A percentile compares a stretch with the other conserved stretches of the same genome.
These are phyloP conservation scores for Arnoldichthys spilopterus DNA, from an alignment of 2,797 vertebrate genomes.

Conservation along the genomic window DNA sequence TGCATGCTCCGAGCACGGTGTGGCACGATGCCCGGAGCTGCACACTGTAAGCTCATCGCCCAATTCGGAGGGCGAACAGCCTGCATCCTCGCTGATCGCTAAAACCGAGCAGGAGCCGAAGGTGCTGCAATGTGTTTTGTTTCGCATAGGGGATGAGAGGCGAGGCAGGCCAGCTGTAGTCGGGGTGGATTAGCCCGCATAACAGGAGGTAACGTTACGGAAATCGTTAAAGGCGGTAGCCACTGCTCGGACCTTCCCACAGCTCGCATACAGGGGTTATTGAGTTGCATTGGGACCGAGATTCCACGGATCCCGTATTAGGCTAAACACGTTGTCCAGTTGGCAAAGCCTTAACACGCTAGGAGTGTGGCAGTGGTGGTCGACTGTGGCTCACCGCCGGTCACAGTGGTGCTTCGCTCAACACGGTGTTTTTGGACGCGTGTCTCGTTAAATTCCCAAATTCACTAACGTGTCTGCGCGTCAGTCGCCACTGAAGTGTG, in stretches of 20 bases:
- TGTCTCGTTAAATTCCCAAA: background rate
- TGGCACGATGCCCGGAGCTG: background rate
- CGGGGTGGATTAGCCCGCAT: constrained; percentile 56
- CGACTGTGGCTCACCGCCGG: background rate
- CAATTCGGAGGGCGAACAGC: background rate
- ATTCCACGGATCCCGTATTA: too few relatives aligned
- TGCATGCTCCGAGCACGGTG: background rate
- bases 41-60: background rate
- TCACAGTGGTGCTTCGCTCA: background rate
- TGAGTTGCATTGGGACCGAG: too few relatives aligned
- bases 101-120: too few relatives aligned
- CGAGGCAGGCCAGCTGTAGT: constrained; percentile 55
- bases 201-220: constrained; percentile 68
- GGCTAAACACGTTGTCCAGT: background rate
- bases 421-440: background rate
- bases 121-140: constrained; percentile 54
- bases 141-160: constrained; percentile 71
- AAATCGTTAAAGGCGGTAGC: constrained; percentile 29
- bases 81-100: constrained; percentile 1
- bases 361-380: background rate
- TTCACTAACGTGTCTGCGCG: background rate
- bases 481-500: constrained; percentile 49
- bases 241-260: too few relatives aligned
- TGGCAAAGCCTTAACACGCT: background rate
- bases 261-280: too few relatives aligned